A percentile compares a stretch with the other conserved stretches of the same genome.
Evolutionary conservation across 2,797 vertebrate species (phyloP).

Genomic region (Fistularia commersonii): DNA sequence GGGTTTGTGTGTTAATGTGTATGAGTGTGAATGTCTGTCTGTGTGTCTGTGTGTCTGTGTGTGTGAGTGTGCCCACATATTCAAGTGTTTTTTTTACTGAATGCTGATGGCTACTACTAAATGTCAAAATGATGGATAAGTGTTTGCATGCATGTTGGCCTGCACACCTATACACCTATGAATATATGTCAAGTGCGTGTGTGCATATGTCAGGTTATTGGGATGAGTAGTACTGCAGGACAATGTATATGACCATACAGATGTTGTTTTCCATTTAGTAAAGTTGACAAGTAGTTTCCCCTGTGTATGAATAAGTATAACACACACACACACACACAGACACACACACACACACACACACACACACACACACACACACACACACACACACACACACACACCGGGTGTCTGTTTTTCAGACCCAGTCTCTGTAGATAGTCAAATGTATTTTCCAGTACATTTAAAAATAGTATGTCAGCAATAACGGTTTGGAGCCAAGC

Average conservation of each 20-base stretch:
- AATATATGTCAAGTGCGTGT: conserved; percentile 2
- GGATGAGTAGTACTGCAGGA: background rate
- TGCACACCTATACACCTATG: too few relatives aligned
- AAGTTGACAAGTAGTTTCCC: background rate
- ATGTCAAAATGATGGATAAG: too few relatives aligned
- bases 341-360: background rate
- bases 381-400: background rate
- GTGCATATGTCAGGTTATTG: background rate
- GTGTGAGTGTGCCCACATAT: conserved; percentile 7
- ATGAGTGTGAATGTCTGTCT: conserved; percentile 3
- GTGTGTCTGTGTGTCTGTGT: conserved; percentile 18
- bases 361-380: background rate
- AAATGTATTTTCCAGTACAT: too few relatives aligned
- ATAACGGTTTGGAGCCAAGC: too few relatives aligned
- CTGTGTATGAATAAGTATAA: conserved; percentile 12
- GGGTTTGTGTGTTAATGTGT: conserved; percentile 4
- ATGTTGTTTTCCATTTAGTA: background rate
- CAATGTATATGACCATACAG: conserved; percentile 2
- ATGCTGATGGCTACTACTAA: too few relatives aligned
- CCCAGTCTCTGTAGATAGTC: too few relatives aligned
- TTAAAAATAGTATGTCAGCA: too few relatives aligned
- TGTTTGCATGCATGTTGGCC: too few relatives aligned
- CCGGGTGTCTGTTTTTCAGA: too few relatives aligned
- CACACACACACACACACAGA: background rate
- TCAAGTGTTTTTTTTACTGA: background rate